phyloP scores from a whole-genome alignment of 2,797 vertebrate species.

The Chaenodraco wilsoni region DNA sequence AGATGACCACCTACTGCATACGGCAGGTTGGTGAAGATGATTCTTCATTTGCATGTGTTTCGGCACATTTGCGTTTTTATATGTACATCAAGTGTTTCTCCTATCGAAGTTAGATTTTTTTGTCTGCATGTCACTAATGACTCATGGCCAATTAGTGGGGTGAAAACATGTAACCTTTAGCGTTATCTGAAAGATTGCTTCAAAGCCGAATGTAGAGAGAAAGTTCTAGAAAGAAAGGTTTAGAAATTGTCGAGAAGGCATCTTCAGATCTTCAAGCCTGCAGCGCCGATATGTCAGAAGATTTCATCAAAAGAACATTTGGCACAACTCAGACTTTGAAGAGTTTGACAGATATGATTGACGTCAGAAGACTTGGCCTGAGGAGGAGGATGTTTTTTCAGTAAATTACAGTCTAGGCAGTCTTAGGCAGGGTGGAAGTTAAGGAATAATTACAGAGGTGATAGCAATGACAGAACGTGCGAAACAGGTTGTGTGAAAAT shows the following conservation, averaged over 20 bases:
- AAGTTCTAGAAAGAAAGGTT: slow-evolving; percentile 42
- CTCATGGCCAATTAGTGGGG: slow-evolving; percentile 84
- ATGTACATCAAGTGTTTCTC: too few relatives aligned
- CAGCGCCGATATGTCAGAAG: slow-evolving; percentile 56
- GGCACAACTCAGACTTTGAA: slow-evolving; percentile 61
- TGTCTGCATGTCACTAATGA: slow-evolving; percentile 80
- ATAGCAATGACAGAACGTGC: slow-evolving; percentile 68
- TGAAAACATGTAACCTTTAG: slow-evolving; percentile 85
- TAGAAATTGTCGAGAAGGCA: slow-evolving; percentile 46
- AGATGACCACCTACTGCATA: too few relatives aligned
- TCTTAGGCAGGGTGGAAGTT: slow-evolving; percentile 56
- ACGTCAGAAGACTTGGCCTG: slow-evolving; percentile 47
- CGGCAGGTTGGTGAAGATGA: too few relatives aligned
- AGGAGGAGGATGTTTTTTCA: slow-evolving; percentile 39
- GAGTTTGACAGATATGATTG: slow-evolving; percentile 59
- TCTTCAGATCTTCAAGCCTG: slow-evolving; percentile 48
- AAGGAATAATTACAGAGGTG: slow-evolving; percentile 73
- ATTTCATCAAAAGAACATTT: slow-evolving; percentile 64
- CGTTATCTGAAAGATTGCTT: slow-evolving; percentile 37
- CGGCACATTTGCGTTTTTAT: too few relatives aligned
- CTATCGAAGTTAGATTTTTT: slow-evolving; percentile 70
- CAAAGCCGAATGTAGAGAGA: slow-evolving; percentile 34
- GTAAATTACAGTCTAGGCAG: slow-evolving; percentile 48
- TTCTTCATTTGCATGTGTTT: too few relatives aligned
- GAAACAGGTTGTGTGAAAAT: slow-evolving; percentile 80